phyloP scores from a whole-genome alignment of 2,113 vertebrate genomes.

The Dendrocopos noguchii region DNA sequence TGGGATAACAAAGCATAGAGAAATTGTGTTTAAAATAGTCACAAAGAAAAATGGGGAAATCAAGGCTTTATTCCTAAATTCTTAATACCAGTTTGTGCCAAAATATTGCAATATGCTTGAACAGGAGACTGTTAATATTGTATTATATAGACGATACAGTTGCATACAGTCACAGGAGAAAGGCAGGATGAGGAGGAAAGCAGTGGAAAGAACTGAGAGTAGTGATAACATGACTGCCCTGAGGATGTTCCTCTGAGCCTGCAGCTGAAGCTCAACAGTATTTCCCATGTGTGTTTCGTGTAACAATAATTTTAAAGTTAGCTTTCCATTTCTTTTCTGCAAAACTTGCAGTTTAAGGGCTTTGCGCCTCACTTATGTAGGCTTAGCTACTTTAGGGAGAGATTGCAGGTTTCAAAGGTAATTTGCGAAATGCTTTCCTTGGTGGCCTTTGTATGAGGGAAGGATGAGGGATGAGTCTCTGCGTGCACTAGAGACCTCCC shows the following conservation, averaged over 20 bases:
- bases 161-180: not conserved
- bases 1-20: not conserved
- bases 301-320: not conserved
- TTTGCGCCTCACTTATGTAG: not conserved
- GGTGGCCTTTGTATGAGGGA: accelerated
- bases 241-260: not conserved
- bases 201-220: not conserved
- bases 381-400: not conserved
- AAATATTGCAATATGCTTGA: no score
- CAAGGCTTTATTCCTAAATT: not conserved
- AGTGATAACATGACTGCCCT: not conserved
- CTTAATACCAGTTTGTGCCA: not conserved
- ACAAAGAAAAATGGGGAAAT: not conserved
- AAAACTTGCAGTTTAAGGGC: not conserved
- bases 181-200: not conserved
- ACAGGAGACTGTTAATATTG: not conserved
- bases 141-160: not conserved
- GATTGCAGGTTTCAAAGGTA: not conserved
- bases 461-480: not conserved
- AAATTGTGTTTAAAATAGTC: not conserved
- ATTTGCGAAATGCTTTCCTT: not conserved
- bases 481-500: not conserved
- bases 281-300: accelerated
- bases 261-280: not conserved
- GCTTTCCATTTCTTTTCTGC: not conserved